These are phyloP conservation scores for Keiferia lycopersicella DNA, from an alignment of 2,888 invertebrate species.

Conservation along the genomic window DNA sequence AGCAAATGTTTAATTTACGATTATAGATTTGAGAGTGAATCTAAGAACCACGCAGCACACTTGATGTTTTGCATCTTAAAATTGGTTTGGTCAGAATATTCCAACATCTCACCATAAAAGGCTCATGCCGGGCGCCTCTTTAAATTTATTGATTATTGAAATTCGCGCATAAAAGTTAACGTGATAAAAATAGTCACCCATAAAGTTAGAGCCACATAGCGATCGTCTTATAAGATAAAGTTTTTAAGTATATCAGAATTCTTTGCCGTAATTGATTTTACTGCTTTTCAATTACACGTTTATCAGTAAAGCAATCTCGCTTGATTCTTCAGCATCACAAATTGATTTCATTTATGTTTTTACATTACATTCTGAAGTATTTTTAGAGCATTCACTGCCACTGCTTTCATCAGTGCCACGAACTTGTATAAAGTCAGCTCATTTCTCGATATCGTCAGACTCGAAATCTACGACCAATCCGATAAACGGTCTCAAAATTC, in stretches of 20 bases:
- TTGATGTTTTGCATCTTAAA: conserved; percentile 34
- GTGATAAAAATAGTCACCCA: conserved; percentile 17
- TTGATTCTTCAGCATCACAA: conserved; percentile 1
- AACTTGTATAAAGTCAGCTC: neutral
- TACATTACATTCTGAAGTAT: conserved; percentile 3
- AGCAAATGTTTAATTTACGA: neutral
- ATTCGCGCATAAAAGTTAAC: conserved; percentile 27
- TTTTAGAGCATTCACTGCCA: neutral
- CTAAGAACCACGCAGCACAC: neutral
- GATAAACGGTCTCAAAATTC: too few relatives aligned
- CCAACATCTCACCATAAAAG: conserved; percentile 41
- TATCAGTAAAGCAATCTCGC: conserved; percentile 1
- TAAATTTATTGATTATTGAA: conserved; percentile 40
- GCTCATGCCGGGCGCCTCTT: conserved; percentile 30
- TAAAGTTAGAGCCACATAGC: conserved; percentile 4
- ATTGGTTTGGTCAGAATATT: conserved; percentile 27
- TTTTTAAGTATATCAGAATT: conserved; percentile 12
- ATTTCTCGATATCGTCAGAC: too few relatives aligned
- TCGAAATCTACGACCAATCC: too few relatives aligned
- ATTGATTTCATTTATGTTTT: neutral
- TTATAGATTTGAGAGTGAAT: neutral
- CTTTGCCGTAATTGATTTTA: conserved; percentile 13
- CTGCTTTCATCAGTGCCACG: neutral
- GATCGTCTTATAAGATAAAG: conserved; percentile 8
- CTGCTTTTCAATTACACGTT: conserved; percentile 13